A percentile compares a stretch with the other conserved stretches of the same genome.
Evolutionary conservation across 2,888 invertebrate genomes (phyloP).

Genomic region (Empis livida): DNA sequence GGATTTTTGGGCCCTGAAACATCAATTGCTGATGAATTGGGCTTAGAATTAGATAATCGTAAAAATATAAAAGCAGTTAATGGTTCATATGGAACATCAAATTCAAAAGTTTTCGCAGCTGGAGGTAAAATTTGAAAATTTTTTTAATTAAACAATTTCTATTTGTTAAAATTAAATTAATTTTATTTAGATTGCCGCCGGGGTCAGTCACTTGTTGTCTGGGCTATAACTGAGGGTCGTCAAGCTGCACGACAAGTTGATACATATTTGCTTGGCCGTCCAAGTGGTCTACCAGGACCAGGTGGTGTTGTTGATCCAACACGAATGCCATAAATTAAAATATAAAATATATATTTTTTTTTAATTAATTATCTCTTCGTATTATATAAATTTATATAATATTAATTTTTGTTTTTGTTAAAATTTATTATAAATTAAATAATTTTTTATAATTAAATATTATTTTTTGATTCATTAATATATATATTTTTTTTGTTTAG

Average conservation of each 20-base stretch:
- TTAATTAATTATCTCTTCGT: too few relatives aligned
- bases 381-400: too few relatives aligned
- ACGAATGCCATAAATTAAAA: constrained; percentile 7
- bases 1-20: constrained; percentile 96
- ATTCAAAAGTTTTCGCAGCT: constrained; percentile 83
- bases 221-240: constrained; percentile 97
- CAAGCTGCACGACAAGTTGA: constrained; percentile 94
- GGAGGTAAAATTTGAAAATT: constrained; percentile 53
- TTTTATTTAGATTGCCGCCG: constrained; percentile 74
- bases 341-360: not conserved
- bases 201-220: constrained; percentile 97
- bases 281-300: constrained; percentile 76
- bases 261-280: constrained; percentile 56
- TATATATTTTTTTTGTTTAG: too few relatives aligned
- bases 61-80: constrained; percentile 79
- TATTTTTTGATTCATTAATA: too few relatives aligned
- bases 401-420: too few relatives aligned
- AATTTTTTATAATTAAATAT: too few relatives aligned
- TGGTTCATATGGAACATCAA: constrained; percentile 64
- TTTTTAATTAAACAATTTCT: too few relatives aligned
- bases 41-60: constrained; percentile 75
- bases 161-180: constrained; percentile 7
- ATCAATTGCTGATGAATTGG: constrained; percentile 66
- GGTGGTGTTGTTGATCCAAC: constrained; percentile 64
- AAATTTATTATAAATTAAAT: too few relatives aligned